These are phyloP conservation scores for Anolis carolinensis DNA, from an alignment of 2,113 vertebrate species.

Conservation along the genomic window DNA sequence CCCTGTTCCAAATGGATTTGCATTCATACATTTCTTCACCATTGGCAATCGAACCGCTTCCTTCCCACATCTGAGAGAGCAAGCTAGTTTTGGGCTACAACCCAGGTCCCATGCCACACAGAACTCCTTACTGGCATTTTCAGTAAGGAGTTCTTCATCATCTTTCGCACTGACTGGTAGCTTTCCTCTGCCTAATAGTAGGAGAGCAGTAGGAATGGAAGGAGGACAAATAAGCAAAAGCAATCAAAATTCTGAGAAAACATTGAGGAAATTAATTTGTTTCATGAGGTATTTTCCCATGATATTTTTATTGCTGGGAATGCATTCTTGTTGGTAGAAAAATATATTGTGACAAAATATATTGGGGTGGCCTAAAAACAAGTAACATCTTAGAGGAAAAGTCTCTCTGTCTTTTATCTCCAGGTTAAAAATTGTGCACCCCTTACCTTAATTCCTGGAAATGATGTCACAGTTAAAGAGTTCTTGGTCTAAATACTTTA, in stretches of 20 bases:
- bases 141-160: no score
- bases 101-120: background rate
- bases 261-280: no score
- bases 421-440: background rate
- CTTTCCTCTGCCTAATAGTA: background rate
- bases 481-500: background rate
- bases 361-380: no score
- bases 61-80: background rate
- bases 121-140: no score
- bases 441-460: background rate
- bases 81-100: background rate
- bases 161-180: no score
- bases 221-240: background rate
- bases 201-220: background rate
- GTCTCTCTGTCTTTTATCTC: background rate
- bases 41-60: no score
- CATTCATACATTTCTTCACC: background rate
- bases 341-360: no score
- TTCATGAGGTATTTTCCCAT: no score
- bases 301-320: no score
- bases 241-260: background rate
- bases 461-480: background rate
- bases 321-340: background rate
- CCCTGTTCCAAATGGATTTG: background rate
- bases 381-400: no score